A percentile compares a stretch with the other conserved stretches of the same genome.
These are phyloP conservation scores for Salvelinus namaycush DNA, from an alignment of 2,113 vertebrate species.

Conservation along the genomic window DNA sequence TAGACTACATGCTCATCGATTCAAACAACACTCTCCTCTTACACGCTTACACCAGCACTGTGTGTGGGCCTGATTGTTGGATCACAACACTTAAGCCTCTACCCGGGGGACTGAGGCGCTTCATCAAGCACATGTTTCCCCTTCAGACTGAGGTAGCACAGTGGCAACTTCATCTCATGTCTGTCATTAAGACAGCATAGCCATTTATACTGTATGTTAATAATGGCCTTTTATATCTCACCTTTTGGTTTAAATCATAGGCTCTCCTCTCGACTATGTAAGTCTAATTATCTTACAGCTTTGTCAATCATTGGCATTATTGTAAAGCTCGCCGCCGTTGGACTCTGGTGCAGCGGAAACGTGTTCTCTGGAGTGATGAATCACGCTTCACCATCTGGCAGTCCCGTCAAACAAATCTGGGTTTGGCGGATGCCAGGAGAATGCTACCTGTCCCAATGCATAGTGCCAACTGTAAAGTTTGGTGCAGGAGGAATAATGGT, in stretches of 20 bases:
- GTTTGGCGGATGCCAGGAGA: too few species aligned
- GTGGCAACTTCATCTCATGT: slow-evolving; percentile 20
- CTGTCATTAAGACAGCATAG: slow-evolving; percentile 41
- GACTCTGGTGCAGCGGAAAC: too few species aligned
- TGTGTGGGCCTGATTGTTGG: slow-evolving; percentile 56
- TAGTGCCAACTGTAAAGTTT: too few species aligned
- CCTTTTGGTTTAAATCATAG: slow-evolving; percentile 25
- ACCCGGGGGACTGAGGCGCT: slow-evolving; percentile 40
- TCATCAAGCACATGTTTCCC: slow-evolving; percentile 33
- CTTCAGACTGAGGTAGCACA: slow-evolving; percentile 36
- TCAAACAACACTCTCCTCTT: slow-evolving; percentile 25
- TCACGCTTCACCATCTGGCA: too few species aligned
- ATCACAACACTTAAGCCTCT: slow-evolving; percentile 43
- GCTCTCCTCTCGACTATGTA: not conserved
- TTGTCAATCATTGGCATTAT: not conserved
- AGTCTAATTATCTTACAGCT: not conserved
- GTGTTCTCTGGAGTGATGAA: too few species aligned
- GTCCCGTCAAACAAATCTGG: too few species aligned
- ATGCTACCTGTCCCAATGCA: too few species aligned
- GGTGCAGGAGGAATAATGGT: too few species aligned
- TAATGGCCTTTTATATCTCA: slow-evolving; percentile 4
- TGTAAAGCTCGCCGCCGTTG: not conserved
- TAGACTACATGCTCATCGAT: slow-evolving; percentile 36
- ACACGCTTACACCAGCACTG: slow-evolving; percentile 24
- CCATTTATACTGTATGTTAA: slow-evolving; percentile 1